Conservation (phyloP, 2,888 invertebrate species). For the Mythimna albipuncta region DNA sequence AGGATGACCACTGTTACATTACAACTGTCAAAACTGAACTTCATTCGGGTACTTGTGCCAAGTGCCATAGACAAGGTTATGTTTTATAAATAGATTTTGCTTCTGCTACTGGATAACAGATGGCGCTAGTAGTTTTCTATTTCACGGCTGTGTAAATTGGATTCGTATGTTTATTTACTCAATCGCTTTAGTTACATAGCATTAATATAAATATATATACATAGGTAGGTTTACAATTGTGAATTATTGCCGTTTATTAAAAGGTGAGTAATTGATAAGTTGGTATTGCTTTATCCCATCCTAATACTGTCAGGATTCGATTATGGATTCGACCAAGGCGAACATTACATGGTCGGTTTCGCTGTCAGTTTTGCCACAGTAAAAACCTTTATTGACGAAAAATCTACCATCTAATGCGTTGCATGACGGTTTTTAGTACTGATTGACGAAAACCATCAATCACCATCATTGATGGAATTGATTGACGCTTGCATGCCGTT, state of each 20-base stretch:
- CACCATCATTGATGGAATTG: no score
- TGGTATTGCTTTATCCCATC: no score
- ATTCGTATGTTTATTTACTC: neutral
- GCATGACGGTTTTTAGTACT: no score
- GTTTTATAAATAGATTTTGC: constrained; percentile 82
- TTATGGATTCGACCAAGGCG: no score
- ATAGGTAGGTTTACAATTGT: neutral
- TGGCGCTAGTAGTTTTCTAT: constrained; percentile 65
- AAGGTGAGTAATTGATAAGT: no score
- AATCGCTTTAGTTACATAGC: neutral
- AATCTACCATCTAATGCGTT: no score
- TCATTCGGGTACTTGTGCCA: constrained; percentile 87
- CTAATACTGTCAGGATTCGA: no score
- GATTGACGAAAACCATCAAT: no score
- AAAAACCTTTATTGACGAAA: no score
- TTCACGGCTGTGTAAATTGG: neutral
- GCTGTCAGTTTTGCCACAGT: no score
- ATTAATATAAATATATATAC: neutral
- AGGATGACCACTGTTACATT: constrained; percentile 89
- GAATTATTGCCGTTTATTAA: neutral
- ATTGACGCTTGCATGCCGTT: no score
- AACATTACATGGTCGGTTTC: no score
- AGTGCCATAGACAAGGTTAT: constrained; percentile 87
- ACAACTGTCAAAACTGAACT: constrained; percentile 90
- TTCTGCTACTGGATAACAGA: constrained; percentile 79